Conservation (phyloP, 2,888 invertebrate genomes). For the Agonopterix subpropinquella region DNA sequence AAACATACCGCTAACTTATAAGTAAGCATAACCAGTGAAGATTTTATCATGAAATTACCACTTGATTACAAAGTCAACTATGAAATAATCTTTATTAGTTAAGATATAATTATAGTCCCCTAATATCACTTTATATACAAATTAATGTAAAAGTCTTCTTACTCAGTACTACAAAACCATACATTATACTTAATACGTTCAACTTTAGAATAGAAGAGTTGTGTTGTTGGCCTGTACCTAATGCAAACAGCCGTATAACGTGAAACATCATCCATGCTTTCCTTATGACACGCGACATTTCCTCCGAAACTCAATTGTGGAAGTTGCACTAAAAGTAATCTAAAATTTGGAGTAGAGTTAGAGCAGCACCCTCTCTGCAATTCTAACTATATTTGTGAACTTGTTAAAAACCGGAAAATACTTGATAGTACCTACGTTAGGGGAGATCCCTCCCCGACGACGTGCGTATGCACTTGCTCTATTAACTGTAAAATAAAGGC, state of each 20-base stretch:
- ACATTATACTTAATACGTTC: too few relatives aligned
- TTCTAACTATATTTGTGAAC: constrained; percentile 11
- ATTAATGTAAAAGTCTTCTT: too few relatives aligned
- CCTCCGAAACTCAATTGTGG: constrained; percentile 4
- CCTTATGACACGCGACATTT: constrained; percentile 15
- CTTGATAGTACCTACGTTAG: constrained; percentile 2
- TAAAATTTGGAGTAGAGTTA: not conserved
- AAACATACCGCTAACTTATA: constrained; percentile 61
- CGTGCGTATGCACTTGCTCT: too few relatives aligned
- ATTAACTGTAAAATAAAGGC: too few relatives aligned
- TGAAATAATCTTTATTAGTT: too few relatives aligned
- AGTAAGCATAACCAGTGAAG: constrained; percentile 48
- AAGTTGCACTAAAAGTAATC: not conserved
- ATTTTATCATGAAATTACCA: constrained; percentile 41
- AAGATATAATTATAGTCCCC: too few relatives aligned
- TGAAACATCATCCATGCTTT: constrained; percentile 9
- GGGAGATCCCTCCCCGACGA: too few relatives aligned
- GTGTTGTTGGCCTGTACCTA: too few relatives aligned
- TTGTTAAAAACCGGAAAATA: constrained; percentile 15
- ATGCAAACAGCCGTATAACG: too few relatives aligned
- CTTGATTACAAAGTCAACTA: not conserved
- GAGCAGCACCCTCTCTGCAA: not conserved
- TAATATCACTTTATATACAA: too few relatives aligned
- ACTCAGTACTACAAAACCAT: too few relatives aligned
- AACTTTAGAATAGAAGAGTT: too few relatives aligned